Evolutionary conservation across 1,140 invertebrate species (phyloP), one percentile per base, ranked within the genome.

Genomic region (Piezodorus guildinii): DNA sequence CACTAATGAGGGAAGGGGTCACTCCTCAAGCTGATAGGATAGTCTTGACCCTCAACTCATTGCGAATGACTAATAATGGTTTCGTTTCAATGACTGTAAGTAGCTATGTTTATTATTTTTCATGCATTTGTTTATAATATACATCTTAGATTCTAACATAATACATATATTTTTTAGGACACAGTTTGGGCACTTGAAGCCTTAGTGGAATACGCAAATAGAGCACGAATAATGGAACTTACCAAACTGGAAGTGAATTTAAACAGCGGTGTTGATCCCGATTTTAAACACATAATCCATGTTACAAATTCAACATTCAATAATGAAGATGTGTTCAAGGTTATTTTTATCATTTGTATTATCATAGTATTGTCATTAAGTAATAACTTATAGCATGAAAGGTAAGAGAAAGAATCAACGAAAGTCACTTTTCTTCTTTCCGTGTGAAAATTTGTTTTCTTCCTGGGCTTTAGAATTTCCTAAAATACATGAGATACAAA

Each of bases 161-260:
- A 21, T 21, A 3, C 67, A 63, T 58, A 19, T 63, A 58, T 62
- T 51, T 72, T 69, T 10, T 66, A 82, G 81, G 83, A 85, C 68
- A 81, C 81, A 0, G 70, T 81, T 59, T 71, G 80, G 16, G 81
- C 81, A 6, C 73, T 82, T 68, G 77, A 84, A 72, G 82, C 83
- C 3, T 69, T 85, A 64, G 79, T 76, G 5, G 77, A 80, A 65
- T 83, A 78, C 70, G 78, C 82, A 0, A 78, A 79, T 68, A 70
- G 79, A 46, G 78, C 82, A 17, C 71, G 80, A 30, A 74, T 83
- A 25, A 70, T 81, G 21, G 81, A 81, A 58, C 76, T 83, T 44
- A 83, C 81, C 54, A 73, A 80, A 45, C 76, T 84, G 70, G 70
- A 73, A 49, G 68, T 83, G 0, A 67, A 67, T 1, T 60, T 82